phyloP scores from a whole-genome alignment of 92 coral and sea anemone species.

The Pocillopora grandis region DNA sequence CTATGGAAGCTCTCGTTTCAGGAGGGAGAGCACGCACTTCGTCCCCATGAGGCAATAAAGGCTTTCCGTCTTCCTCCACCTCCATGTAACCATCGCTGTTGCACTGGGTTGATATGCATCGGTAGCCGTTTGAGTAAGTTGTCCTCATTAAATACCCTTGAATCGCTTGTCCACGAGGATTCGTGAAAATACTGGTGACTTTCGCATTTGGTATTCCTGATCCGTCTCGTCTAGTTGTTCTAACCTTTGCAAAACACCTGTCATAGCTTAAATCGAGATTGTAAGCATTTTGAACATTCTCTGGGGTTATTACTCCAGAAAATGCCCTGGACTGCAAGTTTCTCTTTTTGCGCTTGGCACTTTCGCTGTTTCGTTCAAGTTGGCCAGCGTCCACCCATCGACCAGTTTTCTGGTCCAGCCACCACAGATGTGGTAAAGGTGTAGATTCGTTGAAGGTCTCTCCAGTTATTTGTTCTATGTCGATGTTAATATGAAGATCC shows the following conservation, averaged over 20 bases:
- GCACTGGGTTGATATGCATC: constrained; percentile 39
- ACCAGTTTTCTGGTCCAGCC: constrained; percentile 63
- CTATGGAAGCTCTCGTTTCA: background rate
- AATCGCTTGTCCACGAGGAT: constrained; percentile 5
- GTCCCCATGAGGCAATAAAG: background rate
- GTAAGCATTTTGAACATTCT: background rate
- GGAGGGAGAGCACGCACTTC: constrained; percentile 4
- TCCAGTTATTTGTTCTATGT: constrained; percentile 53
- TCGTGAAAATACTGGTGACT: constrained; percentile 2
- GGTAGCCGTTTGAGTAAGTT: constrained; percentile 23
- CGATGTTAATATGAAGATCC: constrained; percentile 39
- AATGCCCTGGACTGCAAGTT: background rate
- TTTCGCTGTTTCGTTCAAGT: constrained; percentile 2
- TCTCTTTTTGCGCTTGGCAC: background rate
- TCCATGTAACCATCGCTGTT: constrained; percentile 36
- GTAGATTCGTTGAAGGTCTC: background rate
- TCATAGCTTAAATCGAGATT: background rate
- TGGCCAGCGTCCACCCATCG: constrained; percentile 62
- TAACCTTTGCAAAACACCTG: background rate
- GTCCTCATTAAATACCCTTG: constrained; percentile 23
- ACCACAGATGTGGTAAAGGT: constrained; percentile 58
- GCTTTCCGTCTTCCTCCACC: constrained; percentile 16
- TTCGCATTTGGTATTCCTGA: background rate
- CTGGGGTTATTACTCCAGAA: constrained; percentile 3
- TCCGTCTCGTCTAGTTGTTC: background rate